phyloP scores from a whole-genome alignment of 2,113 vertebrate genomes.

The Hylia prasina region DNA sequence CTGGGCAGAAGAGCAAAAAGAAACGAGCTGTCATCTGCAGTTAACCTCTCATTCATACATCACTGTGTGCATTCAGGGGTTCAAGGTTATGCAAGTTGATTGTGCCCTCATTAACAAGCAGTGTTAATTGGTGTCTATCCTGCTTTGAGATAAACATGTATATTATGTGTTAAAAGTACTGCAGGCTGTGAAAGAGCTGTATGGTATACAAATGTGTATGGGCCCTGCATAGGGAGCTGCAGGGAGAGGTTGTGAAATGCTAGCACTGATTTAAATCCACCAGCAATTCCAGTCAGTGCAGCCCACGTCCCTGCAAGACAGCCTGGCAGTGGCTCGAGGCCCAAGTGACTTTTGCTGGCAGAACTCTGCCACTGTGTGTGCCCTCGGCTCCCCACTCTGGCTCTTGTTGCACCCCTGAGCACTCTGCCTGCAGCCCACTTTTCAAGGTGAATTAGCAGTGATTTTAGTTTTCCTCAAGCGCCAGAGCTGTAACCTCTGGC shows the following conservation, averaged over 20 bases:
- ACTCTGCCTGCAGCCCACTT: background rate
- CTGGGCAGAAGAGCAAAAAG: slow-evolving; percentile 33
- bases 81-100: slow-evolving; percentile 35
- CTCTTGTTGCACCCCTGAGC: background rate
- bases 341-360: background rate
- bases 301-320: background rate
- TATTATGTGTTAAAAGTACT: background rate
- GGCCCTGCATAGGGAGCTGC: background rate
- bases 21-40: slow-evolving; percentile 50
- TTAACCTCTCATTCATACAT: slow-evolving; percentile 23
- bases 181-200: background rate
- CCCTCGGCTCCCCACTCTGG: accelerated
- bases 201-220: background rate
- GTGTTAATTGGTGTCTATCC: slow-evolving; percentile 25
- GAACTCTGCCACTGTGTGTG: accelerated
- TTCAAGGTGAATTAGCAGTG: background rate
- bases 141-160: background rate
- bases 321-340: accelerated
- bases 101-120: slow-evolving; percentile 35
- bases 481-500: background rate
- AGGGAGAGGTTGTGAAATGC: background rate
- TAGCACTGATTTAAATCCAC: background rate
- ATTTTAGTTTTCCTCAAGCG: background rate
- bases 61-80: background rate
- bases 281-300: background rate